phyloP scores from a whole-genome alignment of 2,888 invertebrate species.

The Griposia aprilina region DNA sequence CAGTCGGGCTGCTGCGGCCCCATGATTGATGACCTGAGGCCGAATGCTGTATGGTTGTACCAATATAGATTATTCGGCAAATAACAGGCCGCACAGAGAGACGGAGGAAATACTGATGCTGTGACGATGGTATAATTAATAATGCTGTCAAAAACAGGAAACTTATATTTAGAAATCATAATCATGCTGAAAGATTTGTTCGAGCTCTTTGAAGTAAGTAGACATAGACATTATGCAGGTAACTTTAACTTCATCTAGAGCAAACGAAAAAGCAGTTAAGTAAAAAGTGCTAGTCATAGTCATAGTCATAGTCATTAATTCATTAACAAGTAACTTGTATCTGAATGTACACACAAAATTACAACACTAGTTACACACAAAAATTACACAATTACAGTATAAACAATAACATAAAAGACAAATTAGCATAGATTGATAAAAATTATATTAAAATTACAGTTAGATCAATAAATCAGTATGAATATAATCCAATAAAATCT shows the following conservation, averaged over 20 bases:
- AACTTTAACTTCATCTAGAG: background rate
- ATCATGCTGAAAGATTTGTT: background rate
- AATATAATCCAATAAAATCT: too few relatives aligned
- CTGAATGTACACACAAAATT: too few relatives aligned
- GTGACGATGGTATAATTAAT: conserved; percentile 54
- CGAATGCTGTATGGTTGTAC: conserved; percentile 45
- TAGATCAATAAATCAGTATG: too few relatives aligned
- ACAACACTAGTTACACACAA: too few relatives aligned
- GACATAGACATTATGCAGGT: background rate
- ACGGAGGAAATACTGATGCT: conserved; percentile 42
- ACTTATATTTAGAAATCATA: conserved; percentile 15
- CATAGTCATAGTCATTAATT: too few relatives aligned
- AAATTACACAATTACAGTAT: too few relatives aligned
- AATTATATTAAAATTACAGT: too few relatives aligned
- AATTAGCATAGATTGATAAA: too few relatives aligned
- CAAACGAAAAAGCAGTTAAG: conserved; percentile 1
- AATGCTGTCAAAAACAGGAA: conserved; percentile 27
- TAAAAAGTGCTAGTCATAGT: too few relatives aligned
- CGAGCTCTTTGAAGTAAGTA: background rate
- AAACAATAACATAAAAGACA: too few relatives aligned
- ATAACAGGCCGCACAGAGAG: conserved; percentile 50
- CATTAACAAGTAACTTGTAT: too few relatives aligned
- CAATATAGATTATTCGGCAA: conserved; percentile 62
- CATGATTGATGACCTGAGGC: conserved; percentile 72
- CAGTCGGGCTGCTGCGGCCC: conserved; percentile 61